Conservation (phyloP, 1,140 invertebrate genomes). For the Aporrectodea caliginosa region DNA sequence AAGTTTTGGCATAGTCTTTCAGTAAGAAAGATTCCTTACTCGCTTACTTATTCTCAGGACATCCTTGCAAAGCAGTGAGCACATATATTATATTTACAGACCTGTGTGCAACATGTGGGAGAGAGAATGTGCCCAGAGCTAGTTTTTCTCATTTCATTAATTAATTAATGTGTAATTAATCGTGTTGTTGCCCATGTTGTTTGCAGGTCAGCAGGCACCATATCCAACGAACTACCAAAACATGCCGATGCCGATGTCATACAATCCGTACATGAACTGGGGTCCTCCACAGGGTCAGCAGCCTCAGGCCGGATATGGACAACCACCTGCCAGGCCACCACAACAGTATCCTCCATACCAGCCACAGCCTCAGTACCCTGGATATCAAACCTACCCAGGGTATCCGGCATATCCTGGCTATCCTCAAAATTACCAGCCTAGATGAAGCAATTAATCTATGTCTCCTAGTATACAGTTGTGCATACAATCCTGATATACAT, state of each 20-base stretch:
- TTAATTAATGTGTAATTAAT: background rate
- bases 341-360: conserved; percentile 63
- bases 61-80: background rate
- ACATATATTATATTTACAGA: background rate
- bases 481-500: too few relatives aligned
- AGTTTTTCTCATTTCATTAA: background rate
- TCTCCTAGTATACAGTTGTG: too few relatives aligned
- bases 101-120: too few relatives aligned
- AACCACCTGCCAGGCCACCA: background rate
- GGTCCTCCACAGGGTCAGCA: background rate
- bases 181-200: too few relatives aligned
- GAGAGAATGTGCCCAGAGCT: too few relatives aligned
- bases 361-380: conserved; percentile 25
- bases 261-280: background rate
- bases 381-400: conserved; percentile 23
- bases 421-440: conserved; percentile 17
- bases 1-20: background rate
- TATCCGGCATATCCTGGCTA: background rate
- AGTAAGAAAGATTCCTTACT: background rate
- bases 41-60: background rate
- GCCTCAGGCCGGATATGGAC: background rate
- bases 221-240: background rate
- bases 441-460: too few relatives aligned
- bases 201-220: background rate
- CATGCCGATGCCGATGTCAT: background rate